Percentiles rank a stretch among this genome's conserved stretches.
Evolutionary conservation across 2,797 vertebrate species (phyloP).

Genomic region (Arrhamphus sclerolepis): DNA sequence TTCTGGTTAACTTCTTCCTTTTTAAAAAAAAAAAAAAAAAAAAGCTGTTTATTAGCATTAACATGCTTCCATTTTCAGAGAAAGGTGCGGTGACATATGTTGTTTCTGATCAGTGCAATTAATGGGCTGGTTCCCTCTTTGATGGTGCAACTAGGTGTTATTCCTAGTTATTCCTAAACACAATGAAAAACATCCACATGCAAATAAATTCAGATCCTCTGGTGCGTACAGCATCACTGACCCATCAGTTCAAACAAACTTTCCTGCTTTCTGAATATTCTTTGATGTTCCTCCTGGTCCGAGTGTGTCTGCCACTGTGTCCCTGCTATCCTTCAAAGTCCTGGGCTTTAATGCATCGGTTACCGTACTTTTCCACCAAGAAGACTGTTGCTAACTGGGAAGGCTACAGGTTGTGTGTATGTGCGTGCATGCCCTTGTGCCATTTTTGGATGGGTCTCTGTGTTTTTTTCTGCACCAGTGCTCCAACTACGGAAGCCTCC

Average conservation of each 20-base stretch:
- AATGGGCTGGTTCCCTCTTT: slow-evolving; percentile 51
- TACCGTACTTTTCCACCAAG: slow-evolving; percentile 74
- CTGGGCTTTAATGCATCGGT: slow-evolving; percentile 62
- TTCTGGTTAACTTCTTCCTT: slow-evolving; percentile 69
- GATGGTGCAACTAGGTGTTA: slow-evolving; percentile 42
- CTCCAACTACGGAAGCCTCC: slow-evolving; percentile 68
- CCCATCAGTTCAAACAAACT: slow-evolving; percentile 25
- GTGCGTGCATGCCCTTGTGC: slow-evolving; percentile 50
- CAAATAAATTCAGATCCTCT: background rate
- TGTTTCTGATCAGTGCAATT: slow-evolving; percentile 60
- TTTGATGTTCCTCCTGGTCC: slow-evolving; percentile 35
- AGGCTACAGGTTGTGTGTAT: slow-evolving; percentile 55
- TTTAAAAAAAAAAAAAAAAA: too few relatives aligned
- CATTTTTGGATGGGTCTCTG: slow-evolving; percentile 69
- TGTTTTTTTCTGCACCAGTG: slow-evolving; percentile 69
- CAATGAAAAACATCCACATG: slow-evolving; percentile 10
- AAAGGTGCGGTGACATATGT: slow-evolving; percentile 44
- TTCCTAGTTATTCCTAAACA: slow-evolving; percentile 14
- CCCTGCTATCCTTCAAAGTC: slow-evolving; percentile 71
- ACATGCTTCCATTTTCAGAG: slow-evolving; percentile 47
- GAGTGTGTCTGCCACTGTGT: slow-evolving; percentile 48
- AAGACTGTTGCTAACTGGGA: slow-evolving; percentile 76
- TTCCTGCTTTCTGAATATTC: slow-evolving; percentile 44
- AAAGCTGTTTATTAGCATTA: slow-evolving; percentile 53
- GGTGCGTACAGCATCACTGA: slow-evolving; percentile 16